Evolutionary conservation across 2,797 vertebrate genomes (phyloP), one percentile per base, ranked within the genome.

Genomic region (Pogonophryne albipinna): DNA sequence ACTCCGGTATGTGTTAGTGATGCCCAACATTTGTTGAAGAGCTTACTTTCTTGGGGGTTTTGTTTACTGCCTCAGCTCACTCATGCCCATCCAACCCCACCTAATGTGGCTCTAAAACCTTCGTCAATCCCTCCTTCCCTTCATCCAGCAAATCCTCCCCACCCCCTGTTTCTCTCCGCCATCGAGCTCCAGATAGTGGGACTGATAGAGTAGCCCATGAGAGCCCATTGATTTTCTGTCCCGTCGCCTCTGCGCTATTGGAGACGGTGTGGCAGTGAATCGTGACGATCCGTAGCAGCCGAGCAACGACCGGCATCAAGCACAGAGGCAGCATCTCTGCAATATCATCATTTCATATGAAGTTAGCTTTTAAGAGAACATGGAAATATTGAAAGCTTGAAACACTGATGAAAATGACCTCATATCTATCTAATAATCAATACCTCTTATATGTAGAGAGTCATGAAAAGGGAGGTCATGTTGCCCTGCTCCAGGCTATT

Each of bases 151-250:
- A 86, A 85, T 79, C 74, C 55, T 72, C 78, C 58, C 31, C 52
- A 66, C 70, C 56, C 53, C 66, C 49, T 41, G 70, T 73, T 71
- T 80, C 69, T 68, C 66, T 61, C 76, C 23, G 60, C 86, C 82
- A 90, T 89, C 86, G 88, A 80, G 79, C 87, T 79, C 65, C 68
- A 91, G 89, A 94, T 91, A 91, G 91, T 90, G 85, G 82, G 85
- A 74, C 86, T 91, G 92, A 94, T 92, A 85, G 89, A 94, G 87
- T 79, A 78, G 87, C 84, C 85, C 82, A 79, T 73, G 88, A 93
- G 90, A 86, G 73, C 71, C 74, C 86, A 94, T 94, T 89, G 92
- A 95, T 94, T 94, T 94, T 80, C 88, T 83, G 87, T 92, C 91
- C 68, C 27, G 51, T 76, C 72, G 64, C 74, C 66, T 59, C 72